A percentile compares a stretch with the other conserved stretches of the same genome.
Conservation (phyloP, 1,140 invertebrate species). For the Psilanteris sp. region DNA sequence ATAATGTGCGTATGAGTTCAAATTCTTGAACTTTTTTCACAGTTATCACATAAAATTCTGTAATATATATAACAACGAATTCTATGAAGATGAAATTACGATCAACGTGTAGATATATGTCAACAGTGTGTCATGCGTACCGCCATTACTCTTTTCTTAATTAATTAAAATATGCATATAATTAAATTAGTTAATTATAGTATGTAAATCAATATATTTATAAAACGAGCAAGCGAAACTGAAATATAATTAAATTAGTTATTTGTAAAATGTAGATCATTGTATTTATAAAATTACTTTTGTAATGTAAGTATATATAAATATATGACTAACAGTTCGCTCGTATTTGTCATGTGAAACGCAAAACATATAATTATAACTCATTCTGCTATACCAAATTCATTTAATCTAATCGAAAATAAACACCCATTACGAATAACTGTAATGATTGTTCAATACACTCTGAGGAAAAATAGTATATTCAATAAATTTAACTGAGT, state of each 20-base stretch:
- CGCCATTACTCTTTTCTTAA: conserved; percentile 25
- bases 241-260: conserved; percentile 51
- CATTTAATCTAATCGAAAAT: conserved; percentile 15
- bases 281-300: conserved; percentile 46
- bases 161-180: conserved; percentile 53
- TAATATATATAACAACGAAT: conserved; percentile 18
- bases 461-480: too few relatives aligned
- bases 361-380: conserved; percentile 8
- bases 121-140: conserved; percentile 16
- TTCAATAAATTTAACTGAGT: too few relatives aligned
- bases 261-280: too few relatives aligned
- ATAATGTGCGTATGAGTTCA: too few relatives aligned
- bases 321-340: too few relatives aligned
- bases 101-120: not conserved
- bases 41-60: conserved; percentile 15
- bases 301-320: too few relatives aligned
- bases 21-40: conserved; percentile 8
- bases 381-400: not conserved
- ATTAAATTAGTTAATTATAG: conserved; percentile 53
- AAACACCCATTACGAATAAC: conserved; percentile 20
- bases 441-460: conserved; percentile 10
- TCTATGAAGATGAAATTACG: too few relatives aligned
- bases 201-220: conserved; percentile 52
- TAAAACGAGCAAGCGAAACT: too few relatives aligned
- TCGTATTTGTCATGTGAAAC: conserved; percentile 15